phyloP scores from a whole-genome alignment of 2,797 vertebrate species.

The Amazona finschi region DNA sequence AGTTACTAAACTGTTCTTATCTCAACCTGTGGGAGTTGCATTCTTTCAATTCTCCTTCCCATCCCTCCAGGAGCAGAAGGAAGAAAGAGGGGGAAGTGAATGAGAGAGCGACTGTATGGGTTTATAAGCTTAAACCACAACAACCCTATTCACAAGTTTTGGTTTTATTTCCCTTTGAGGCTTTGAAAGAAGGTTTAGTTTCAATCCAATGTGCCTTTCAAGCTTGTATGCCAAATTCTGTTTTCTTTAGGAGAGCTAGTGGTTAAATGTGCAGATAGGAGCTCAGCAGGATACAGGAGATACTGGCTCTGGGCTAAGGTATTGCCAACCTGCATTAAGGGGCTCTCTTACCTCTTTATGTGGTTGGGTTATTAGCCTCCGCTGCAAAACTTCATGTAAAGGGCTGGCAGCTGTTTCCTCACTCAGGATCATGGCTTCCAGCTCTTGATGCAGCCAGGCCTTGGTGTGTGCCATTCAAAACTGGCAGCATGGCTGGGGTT shows the following conservation, averaged over 20 bases:
- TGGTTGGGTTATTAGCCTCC: background rate
- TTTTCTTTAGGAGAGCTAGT: background rate
- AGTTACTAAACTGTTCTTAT: too few species aligned
- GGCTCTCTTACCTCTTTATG: background rate
- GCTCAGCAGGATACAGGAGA: background rate
- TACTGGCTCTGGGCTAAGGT: background rate
- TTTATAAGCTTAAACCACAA: too few species aligned
- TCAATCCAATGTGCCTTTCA: background rate
- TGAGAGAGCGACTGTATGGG: too few species aligned
- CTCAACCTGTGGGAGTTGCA: too few species aligned
- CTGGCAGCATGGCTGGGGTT: background rate
- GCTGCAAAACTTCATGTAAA: background rate
- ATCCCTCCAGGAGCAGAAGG: too few species aligned
- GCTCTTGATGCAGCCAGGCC: background rate
- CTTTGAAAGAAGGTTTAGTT: background rate
- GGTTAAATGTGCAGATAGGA: background rate
- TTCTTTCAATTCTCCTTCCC: too few species aligned
- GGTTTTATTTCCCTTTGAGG: background rate
- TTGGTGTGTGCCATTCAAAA: background rate
- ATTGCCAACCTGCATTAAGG: background rate
- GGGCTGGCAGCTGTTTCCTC: background rate
- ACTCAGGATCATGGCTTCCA: fast-evolving
- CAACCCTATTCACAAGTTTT: background rate
- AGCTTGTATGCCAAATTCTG: background rate
- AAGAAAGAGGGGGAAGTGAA: too few species aligned